Evolutionary conservation across 2,888 invertebrate species (phyloP).

Genomic region (Xestia ashworthii): DNA sequence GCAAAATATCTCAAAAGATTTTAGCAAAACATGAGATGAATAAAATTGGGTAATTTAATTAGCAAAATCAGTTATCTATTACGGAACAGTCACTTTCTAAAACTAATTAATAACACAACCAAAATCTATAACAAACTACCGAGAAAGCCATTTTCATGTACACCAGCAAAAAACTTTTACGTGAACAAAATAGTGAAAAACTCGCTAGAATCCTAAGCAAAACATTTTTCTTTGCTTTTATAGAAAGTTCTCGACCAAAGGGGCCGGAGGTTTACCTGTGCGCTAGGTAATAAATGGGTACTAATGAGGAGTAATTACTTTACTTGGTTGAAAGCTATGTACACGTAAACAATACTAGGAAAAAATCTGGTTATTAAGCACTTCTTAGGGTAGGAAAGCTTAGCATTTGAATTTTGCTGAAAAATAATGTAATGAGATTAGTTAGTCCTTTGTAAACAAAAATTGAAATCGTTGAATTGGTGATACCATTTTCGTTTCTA

Average conservation of each 20-base stretch:
- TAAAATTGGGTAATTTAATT: neutral
- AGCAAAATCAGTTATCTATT: neutral
- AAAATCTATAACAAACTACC: neutral
- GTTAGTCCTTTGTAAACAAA: neutral
- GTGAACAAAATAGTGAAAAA: constrained; percentile 13
- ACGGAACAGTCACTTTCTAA: neutral
- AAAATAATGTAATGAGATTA: neutral
- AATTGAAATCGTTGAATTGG: neutral
- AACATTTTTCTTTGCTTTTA: constrained; percentile 38
- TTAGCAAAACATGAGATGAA: neutral
- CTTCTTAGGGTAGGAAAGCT: neutral
- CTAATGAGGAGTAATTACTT: constrained; percentile 51
- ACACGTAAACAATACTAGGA: constrained; percentile 19
- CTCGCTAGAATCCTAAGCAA: constrained; percentile 16
- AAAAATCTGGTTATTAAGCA: constrained; percentile 12
- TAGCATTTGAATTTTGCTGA: neutral
- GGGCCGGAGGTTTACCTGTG: constrained; percentile 20
- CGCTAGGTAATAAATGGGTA: constrained; percentile 44
- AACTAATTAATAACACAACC: neutral
- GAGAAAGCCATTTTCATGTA: neutral
- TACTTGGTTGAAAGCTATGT: constrained; percentile 17
- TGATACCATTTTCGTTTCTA: neutral
- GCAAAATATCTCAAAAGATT: neutral
- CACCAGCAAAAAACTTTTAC: constrained; percentile 17
- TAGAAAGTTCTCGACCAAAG: constrained; percentile 34